phyloP scores from a whole-genome alignment of 2,797 vertebrate species.

The Esox masquinongy region DNA sequence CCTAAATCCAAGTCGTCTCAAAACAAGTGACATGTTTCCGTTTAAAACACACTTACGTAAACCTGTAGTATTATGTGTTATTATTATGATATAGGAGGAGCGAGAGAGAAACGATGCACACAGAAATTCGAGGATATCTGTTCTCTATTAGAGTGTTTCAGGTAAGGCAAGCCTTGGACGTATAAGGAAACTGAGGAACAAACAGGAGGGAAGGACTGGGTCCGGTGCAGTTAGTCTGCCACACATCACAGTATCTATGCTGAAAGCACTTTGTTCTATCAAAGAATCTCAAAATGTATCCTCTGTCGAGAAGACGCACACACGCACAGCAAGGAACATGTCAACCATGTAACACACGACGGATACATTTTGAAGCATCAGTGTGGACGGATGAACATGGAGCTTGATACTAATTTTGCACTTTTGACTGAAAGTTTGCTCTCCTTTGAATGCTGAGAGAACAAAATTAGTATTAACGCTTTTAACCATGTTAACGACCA shows the following conservation, averaged over 20 bases:
- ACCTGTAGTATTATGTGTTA: constrained; percentile 26
- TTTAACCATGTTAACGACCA: constrained; percentile 81
- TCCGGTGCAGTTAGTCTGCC: constrained; percentile 82
- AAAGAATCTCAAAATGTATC: constrained; percentile 93
- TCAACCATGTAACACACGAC: constrained; percentile 70
- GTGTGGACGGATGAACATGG: constrained; percentile 80
- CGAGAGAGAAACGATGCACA: constrained; percentile 77
- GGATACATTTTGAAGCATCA: constrained; percentile 99
- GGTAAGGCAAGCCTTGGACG: constrained; percentile 88
- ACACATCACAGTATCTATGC: constrained; percentile 83
- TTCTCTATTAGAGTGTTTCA: constrained; percentile 98
- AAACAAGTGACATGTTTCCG: constrained; percentile 48
- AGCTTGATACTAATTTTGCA: constrained; percentile 88
- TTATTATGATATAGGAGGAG: constrained; percentile 29
- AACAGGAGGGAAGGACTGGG: constrained; percentile 68
- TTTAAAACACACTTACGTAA: constrained; percentile 44
- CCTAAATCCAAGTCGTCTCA: constrained; percentile 70
- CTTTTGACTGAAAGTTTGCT: constrained; percentile 73
- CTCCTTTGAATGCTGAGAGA: constrained; percentile 73
- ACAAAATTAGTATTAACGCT: constrained; percentile 88
- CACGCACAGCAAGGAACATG: constrained; percentile 67
- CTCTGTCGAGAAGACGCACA: constrained; percentile 75
- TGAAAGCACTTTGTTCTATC: constrained; percentile 75
- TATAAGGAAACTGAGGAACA: constrained; percentile 73
- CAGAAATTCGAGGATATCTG: constrained; percentile 99